Percentiles rank a stretch among this genome's conserved stretches.
phyloP scores from a whole-genome alignment of 2,888 invertebrate species.

The Enchytraeus crypticus region DNA sequence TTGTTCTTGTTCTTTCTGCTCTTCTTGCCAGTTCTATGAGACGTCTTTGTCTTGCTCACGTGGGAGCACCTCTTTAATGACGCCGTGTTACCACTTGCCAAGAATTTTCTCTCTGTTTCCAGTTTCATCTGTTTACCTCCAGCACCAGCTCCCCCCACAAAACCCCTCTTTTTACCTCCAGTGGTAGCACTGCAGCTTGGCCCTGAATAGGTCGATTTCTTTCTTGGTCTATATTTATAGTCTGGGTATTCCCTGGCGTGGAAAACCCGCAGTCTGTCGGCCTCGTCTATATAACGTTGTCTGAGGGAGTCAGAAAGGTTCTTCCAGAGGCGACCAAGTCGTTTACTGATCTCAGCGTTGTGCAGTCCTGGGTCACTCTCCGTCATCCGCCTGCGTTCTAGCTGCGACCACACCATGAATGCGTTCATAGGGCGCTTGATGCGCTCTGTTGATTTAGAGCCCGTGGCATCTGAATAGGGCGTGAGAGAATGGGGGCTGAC shows the following conservation, averaged over 20 bases:
- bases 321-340: slow-evolving; percentile 43
- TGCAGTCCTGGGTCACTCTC: slow-evolving; percentile 86
- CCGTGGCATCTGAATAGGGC: slow-evolving; percentile 95
- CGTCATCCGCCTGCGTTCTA: slow-evolving; percentile 90
- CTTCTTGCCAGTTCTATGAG: not conserved
- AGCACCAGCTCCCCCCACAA: not conserved
- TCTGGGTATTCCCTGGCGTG: slow-evolving; percentile 93
- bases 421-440: slow-evolving; percentile 94
- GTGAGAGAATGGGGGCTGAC: slow-evolving; percentile 83
- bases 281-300: slow-evolving; percentile 82
- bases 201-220: slow-evolving; percentile 55
- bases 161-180: no score
- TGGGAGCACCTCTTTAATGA: not conserved
- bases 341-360: slow-evolving; percentile 94
- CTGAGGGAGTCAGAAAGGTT: slow-evolving; percentile 61
- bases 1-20: not conserved
- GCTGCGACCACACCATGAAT: slow-evolving; percentile 98
- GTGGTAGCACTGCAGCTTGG: not conserved
- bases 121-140: not conserved
- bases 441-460: slow-evolving; percentile 85
- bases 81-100: not conserved
- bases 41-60: not conserved
- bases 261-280: slow-evolving; percentile 76
- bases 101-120: not conserved
- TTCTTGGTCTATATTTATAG: slow-evolving; percentile 88